These are phyloP conservation scores for Basileuterus tristriatus DNA, from an alignment of 2,797 vertebrate species.

Conservation along the genomic window DNA sequence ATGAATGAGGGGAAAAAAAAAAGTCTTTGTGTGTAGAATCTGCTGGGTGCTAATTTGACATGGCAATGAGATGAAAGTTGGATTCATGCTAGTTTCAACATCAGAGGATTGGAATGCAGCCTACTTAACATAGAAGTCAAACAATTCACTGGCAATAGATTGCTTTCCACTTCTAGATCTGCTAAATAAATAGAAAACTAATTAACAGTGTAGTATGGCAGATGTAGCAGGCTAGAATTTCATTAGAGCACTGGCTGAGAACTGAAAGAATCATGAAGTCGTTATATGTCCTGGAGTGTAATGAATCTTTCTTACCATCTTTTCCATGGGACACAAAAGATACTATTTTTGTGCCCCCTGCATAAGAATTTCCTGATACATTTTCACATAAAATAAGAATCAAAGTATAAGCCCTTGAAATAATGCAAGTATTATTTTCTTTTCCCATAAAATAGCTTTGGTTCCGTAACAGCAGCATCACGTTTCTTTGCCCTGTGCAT, in stretches of 20 bases:
- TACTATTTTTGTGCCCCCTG: background rate
- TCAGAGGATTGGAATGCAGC: slow-evolving; percentile 83
- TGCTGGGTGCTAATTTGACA: slow-evolving; percentile 78
- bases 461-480: background rate
- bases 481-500: background rate
- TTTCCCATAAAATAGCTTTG: slow-evolving; percentile 35
- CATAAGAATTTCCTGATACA: slow-evolving; percentile 11
- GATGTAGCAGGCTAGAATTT: slow-evolving; percentile 75
- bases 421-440: slow-evolving; percentile 26
- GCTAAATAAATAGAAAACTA: slow-evolving; percentile 86
- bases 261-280: slow-evolving; percentile 45
- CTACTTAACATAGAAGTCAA: slow-evolving; percentile 82
- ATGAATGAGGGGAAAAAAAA: background rate
- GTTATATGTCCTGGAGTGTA: slow-evolving; percentile 2
- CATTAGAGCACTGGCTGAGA: slow-evolving; percentile 71
- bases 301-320: slow-evolving; percentile 2
- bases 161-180: slow-evolving; percentile 77
- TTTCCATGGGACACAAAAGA: background rate
- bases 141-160: slow-evolving; percentile 78
- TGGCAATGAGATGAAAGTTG: slow-evolving; percentile 76
- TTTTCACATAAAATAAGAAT: slow-evolving; percentile 46
- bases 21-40: slow-evolving; percentile 66
- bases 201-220: slow-evolving; percentile 77
- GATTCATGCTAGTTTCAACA: slow-evolving; percentile 78
- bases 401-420: slow-evolving; percentile 39